These are phyloP conservation scores for Eolophus roseicapilla DNA, from an alignment of 2,113 vertebrate species.

Conservation along the genomic window DNA sequence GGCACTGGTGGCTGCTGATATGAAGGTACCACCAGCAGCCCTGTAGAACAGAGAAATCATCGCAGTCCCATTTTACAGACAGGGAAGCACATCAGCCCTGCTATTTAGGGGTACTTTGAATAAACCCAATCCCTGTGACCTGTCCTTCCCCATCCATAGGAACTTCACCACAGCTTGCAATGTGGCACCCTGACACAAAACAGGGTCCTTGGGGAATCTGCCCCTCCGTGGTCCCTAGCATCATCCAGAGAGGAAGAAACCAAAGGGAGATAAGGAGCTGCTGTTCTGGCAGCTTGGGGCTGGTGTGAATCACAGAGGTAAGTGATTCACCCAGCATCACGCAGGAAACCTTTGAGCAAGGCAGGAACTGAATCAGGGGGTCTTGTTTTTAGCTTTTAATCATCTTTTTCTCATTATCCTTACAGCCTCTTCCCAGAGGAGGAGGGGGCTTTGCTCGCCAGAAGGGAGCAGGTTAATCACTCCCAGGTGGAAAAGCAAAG, in stretches of 20 bases:
- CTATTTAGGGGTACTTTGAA: neutral
- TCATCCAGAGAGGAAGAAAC: neutral
- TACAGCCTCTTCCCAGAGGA: neutral
- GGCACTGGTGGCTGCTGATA: fast-evolving
- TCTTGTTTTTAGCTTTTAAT: neutral
- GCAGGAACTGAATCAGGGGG: neutral
- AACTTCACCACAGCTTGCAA: neutral
- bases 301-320: neutral
- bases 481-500: neutral
- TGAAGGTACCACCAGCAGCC: fast-evolving
- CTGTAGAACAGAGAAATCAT: neutral
- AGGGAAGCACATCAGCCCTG: fast-evolving
- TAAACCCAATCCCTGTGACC: neutral
- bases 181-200: fast-evolving
- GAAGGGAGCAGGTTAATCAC: neutral
- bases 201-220: neutral
- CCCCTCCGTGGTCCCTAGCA: neutral
- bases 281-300: neutral
- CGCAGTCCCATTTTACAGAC: fast-evolving
- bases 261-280: neutral
- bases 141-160: neutral
- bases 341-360: neutral
- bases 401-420: neutral
- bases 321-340: neutral
- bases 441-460: neutral